Base-by-base conservation (phyloP, 2,888 invertebrate species). In the Geophilus truncorum region DNA sequence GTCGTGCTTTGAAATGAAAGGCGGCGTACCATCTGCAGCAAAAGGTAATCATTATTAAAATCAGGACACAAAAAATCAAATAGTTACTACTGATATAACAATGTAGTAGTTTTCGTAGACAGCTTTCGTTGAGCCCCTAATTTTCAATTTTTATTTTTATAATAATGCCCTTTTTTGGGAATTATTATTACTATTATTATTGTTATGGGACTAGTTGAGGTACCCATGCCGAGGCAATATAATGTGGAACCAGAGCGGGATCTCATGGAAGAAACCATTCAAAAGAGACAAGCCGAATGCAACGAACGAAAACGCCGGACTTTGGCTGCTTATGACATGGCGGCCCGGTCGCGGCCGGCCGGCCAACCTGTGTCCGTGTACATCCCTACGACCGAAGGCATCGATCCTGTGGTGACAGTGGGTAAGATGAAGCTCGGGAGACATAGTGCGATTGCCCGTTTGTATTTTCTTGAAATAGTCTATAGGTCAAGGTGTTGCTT, bases 241-340 rank as follows among this genome's bases (percentile, higher is more conserved):
- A 62, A 80, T 23, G 40, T 32, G 28, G 79, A 79, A 28, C 80
- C 75, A n/a, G 79, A 70, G 9, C 76, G 82, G 30, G 84, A 84
- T 62, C 82, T 84, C 0, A 83, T 83, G 83, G 84, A 84, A 70
- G 81, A 82, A 34, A 82, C 84, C 62, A 84, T 84, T 25, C 81
- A 83, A 23, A 83, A 83, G 18, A 81, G 84, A 9, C 83, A 84
- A n/a, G 25, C 82, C 6, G 84, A 84, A 23, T 82, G 83, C 0
- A 84, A 84, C 18, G 84, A 83, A 28, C 80, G 83, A 34, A 84
- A 84, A 70, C 81, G 82, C 21, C 81, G 84, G 0, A 84, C 83
- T 12, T 79, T 84, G 7, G 84, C 83, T 7, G 84, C 84, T 9
- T 84, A 84, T 77, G 84, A 84, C 57, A 82, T 82, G 79, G 82